These are phyloP conservation scores for Galeopterus variegatus DNA, from an alignment of 2,113 vertebrate genomes.

Conservation along the genomic window DNA sequence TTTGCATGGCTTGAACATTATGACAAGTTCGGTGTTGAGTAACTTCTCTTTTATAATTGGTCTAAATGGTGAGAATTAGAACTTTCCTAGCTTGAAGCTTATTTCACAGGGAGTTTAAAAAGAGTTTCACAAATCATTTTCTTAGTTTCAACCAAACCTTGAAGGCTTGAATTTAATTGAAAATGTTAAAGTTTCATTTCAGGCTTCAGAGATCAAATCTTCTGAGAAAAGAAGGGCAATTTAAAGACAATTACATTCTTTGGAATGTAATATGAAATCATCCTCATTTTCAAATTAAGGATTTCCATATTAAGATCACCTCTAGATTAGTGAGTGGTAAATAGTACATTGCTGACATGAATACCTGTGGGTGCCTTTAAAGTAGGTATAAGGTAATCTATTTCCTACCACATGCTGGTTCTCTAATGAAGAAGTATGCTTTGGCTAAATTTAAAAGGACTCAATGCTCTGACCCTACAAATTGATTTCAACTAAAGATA, in stretches of 20 bases:
- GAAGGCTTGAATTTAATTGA: constrained; percentile 84
- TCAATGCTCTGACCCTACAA: neutral
- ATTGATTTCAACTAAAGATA: neutral
- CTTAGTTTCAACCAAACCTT: constrained; percentile 80
- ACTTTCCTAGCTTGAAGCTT: constrained; percentile 71
- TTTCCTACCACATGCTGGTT: constrained; percentile 60
- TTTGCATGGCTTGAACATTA: neutral
- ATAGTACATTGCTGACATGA: constrained; percentile 52
- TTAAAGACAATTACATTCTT: constrained; percentile 64
- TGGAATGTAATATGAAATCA: constrained; percentile 52
- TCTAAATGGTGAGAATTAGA: constrained; percentile 59
- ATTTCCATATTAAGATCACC: constrained; percentile 77
- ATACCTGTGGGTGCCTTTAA: constrained; percentile 66
- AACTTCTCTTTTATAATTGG: constrained; percentile 38
- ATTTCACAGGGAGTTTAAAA: constrained; percentile 66
- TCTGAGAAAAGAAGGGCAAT: constrained; percentile 59
- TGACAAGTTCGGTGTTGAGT: neutral
- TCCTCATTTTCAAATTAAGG: constrained; percentile 72
- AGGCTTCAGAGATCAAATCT: constrained; percentile 75
- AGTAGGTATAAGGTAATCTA: constrained; percentile 63
- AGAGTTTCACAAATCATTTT: constrained; percentile 76
- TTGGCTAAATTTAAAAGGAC: constrained; percentile 55
- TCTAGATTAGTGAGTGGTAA: constrained; percentile 67
- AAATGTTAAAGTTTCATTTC: constrained; percentile 80
- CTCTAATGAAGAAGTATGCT: constrained; percentile 68